Base-by-base conservation (phyloP, 2,113 vertebrate genomes). In the Leptobrachium leishanense region DNA sequence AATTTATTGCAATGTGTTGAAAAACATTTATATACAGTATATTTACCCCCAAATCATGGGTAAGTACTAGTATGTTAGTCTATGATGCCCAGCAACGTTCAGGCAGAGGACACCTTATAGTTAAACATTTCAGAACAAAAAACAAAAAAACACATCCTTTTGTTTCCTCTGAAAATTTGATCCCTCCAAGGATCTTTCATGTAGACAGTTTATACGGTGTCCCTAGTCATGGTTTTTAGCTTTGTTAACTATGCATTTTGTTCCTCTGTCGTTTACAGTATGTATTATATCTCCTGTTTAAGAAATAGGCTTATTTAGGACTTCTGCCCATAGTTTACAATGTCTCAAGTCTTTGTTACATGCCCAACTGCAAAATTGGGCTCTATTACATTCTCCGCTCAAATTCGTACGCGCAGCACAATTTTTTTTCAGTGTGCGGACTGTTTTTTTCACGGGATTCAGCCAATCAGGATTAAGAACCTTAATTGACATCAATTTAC, bases 281-380 rank as follows among this genome's bases (percentile, higher is more conserved):
- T 31, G 20, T 55, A 70, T 72, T 63, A 75, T 50, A 63, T 68
- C 10, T 8, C 20, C 20, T 46, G 62, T 55, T 63, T 76, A 42
- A 11, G 10, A 66, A 12, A 0, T 40, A 83, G 82, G 82, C 50
- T 10, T 83, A 83, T 79, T 81, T 85, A 84, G 77, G 64, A 63
- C 55, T 40, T 81, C 78, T 76, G 75, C 54, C 4, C 54, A 75
- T 75, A 68, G 44, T 43, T 81, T 76, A 76, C 87, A 84, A 81
- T 43, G 41, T 81, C 20, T 76, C 11, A 69, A 55, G 20, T 71
- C 82, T 83, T 81, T 83, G 57, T 86, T 85, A 39, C 54, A 8
- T 40, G 31, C 86, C 84, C 85, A 90, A 80, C 82, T 82, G 81
- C 86, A 90, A 86, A 70, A 84, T 31, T 31, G 20, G 20, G 20